Conservation (phyloP, 2,888 invertebrate species). For the Rhagonycha lutea region DNA sequence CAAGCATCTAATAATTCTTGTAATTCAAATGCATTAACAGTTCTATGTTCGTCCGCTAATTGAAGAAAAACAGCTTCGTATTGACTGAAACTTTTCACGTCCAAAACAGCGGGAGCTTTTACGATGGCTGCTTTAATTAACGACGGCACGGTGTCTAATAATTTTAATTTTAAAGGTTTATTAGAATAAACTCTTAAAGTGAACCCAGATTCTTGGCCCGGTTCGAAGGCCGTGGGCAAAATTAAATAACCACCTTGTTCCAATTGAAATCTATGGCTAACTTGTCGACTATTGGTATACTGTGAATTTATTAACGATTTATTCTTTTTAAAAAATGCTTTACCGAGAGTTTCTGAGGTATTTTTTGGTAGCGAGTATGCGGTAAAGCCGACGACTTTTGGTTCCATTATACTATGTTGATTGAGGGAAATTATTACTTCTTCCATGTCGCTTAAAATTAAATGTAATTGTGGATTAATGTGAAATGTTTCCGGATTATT, state of each 20-base stretch:
- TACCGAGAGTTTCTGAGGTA: conserved; percentile 75
- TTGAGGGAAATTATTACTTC: conserved; percentile 84
- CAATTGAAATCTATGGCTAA: conserved; percentile 66
- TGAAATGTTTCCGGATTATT: conserved; percentile 92
- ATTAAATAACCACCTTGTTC: conserved; percentile 83
- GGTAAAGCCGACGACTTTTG: conserved; percentile 91
- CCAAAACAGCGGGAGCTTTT: conserved; percentile 72
- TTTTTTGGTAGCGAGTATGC: conserved; percentile 76
- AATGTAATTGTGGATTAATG: conserved; percentile 87
- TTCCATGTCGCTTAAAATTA: conserved; percentile 78
- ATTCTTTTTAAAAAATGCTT: conserved; percentile 81
- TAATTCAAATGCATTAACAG: conserved; percentile 88
- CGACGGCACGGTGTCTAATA: conserved; percentile 69
- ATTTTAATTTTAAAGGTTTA: conserved; percentile 76
- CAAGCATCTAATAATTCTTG: conserved; percentile 90
- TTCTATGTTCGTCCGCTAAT: conserved; percentile 86
- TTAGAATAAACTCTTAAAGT: conserved; percentile 81
- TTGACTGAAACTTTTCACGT: conserved; percentile 77
- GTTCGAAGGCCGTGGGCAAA: conserved; percentile 89
- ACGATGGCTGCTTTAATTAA: conserved; percentile 74
- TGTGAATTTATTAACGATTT: conserved; percentile 88
- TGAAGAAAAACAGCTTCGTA: conserved; percentile 90
- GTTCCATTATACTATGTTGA: conserved; percentile 89
- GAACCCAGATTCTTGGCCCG: conserved; percentile 87
- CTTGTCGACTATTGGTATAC: conserved; percentile 90